Evolutionary conservation across 1,140 invertebrate genomes (phyloP), one percentile per base, ranked within the genome.

Genomic region (Drosophila leontia): DNA sequence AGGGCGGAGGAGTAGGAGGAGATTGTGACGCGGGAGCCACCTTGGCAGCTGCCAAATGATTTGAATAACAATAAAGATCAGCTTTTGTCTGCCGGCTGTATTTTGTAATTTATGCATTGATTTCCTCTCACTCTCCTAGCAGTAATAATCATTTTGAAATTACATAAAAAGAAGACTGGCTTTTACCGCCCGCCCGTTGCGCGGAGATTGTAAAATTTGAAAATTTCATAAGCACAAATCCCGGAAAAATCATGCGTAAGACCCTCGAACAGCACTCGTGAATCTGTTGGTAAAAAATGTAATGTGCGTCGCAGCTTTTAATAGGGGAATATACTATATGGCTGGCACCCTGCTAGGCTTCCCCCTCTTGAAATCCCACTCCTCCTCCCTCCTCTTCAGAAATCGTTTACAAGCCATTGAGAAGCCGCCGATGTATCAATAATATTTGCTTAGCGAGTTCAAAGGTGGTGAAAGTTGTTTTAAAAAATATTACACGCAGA

Each of bases 21-120:
- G 26, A 37, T 56, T 61, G 50, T 72, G 29, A 39, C 35, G 17
- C 53, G 23, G 42, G 50, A 62, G 60, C 62, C 53, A 39, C 45
- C 48, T 48, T 53, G 56, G 48, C 76, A 80, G 69, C 80, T 78
- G 71, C 74, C 78, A 78, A 80, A 68, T 62, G 75, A 90, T 90
- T 90, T 90, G 81, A 90, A 90, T 90, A 90, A 90, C 86, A 90
- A 90, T 91, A 90, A 90, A 90, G 85, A 91, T 90, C 78, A 79
- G 78, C 75, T 63, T 85, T 80, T 63, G 69, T 78, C 60, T 81
- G 78, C 44, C 47, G 47, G 63, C 75, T 59, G 68, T 77, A 64
- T 68, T 72, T 72, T 84, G 59, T 90, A 90, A 90, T 90, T 90
- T 90, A 90, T 90, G 85, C 85, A 90, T 90, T 90, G 85, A 90